phyloP scores from a whole-genome alignment of 2,888 invertebrate species.

The Hipparchia sbordonii region DNA sequence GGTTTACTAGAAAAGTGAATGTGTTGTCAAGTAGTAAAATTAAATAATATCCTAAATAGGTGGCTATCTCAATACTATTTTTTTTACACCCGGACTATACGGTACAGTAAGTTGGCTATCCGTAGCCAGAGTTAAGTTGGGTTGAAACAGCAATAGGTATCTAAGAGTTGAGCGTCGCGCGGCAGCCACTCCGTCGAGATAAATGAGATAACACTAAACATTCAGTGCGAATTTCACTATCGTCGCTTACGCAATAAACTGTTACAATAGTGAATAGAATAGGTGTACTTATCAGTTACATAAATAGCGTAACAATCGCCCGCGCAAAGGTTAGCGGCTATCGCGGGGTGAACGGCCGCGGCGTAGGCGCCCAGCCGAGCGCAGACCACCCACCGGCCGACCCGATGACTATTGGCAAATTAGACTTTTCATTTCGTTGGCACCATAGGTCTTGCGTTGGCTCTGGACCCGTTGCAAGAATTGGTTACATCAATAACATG shows the following conservation, averaged over 20 bases:
- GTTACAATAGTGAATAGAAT: constrained; percentile 21
- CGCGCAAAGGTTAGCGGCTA: constrained; percentile 26
- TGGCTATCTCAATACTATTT: no score
- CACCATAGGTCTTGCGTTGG: not conserved
- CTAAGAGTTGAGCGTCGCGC: not conserved
- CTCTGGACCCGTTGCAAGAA: no score
- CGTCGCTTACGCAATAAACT: constrained; percentile 33
- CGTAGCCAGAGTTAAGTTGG: no score
- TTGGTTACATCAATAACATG: no score
- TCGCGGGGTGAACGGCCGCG: constrained; percentile 34
- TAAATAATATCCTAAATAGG: no score
- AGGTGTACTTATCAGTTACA: constrained; percentile 22
- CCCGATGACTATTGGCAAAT: not conserved
- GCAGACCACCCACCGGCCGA: constrained; percentile 3
- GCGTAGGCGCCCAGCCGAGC: constrained; percentile 8
- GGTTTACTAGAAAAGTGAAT: no score
- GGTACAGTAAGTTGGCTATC: no score
- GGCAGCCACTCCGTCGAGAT: not conserved
- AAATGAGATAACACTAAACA: not conserved
- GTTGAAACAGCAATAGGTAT: not conserved
- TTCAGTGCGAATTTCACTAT: constrained; percentile 33
- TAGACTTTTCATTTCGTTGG: not conserved
- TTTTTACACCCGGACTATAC: no score
- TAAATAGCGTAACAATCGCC: constrained; percentile 36
- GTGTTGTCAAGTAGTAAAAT: no score